phyloP scores from a whole-genome alignment of 2,797 vertebrate species.

The Hydrolagus colliei region DNA sequence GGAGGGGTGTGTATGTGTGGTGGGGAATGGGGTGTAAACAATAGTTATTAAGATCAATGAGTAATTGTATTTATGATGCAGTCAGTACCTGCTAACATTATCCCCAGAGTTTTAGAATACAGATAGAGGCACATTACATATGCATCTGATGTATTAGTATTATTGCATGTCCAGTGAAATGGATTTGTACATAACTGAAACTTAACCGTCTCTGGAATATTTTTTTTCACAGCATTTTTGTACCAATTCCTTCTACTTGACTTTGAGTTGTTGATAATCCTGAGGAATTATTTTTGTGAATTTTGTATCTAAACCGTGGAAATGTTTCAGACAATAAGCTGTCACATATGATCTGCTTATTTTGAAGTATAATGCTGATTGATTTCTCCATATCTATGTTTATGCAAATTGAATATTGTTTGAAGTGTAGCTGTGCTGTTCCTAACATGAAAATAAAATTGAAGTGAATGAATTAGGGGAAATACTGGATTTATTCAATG shows the following conservation, averaged over 20 bases:
- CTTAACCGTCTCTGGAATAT: neutral
- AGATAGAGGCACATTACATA: neutral
- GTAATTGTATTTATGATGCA: no score
- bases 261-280: neutral
- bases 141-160: neutral
- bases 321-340: neutral
- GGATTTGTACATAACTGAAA: neutral
- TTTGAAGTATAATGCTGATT: neutral
- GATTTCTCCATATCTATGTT: neutral
- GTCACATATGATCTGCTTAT: neutral
- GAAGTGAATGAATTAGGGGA: neutral
- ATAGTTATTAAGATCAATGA: neutral
- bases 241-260: neutral
- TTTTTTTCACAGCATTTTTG: neutral
- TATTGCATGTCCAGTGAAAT: neutral
- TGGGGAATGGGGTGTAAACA: neutral
- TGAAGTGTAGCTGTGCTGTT: neutral
- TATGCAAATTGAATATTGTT: neutral
- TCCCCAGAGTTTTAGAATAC: neutral
- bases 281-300: neutral
- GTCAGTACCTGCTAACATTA: neutral
- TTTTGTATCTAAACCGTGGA: neutral
- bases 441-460: neutral
- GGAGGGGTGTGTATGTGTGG: no score
- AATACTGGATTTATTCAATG: neutral